A percentile compares a stretch with the other conserved stretches of the same genome.
These are phyloP conservation scores for Bombus breviceps DNA, from an alignment of 1,140 invertebrate species.

Conservation along the genomic window DNA sequence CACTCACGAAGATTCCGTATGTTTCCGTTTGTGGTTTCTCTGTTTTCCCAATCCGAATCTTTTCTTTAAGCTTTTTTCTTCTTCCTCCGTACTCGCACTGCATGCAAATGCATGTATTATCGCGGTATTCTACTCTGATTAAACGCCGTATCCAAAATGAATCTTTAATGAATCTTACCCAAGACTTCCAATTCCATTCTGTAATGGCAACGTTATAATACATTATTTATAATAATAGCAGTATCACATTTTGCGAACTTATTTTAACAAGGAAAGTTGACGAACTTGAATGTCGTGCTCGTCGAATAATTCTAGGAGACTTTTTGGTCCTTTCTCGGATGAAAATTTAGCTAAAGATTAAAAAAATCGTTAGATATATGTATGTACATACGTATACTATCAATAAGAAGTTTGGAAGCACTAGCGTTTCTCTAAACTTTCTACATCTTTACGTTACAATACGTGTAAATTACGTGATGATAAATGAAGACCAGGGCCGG, in stretches of 20 bases:
- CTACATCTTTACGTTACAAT: too few species aligned
- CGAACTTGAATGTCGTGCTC: too few species aligned
- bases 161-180: constrained; percentile 48
- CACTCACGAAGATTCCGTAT: not conserved
- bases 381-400: not conserved
- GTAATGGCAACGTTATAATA: constrained; percentile 29
- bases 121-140: constrained; percentile 32
- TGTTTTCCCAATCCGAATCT: constrained; percentile 51
- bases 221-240: constrained; percentile 46
- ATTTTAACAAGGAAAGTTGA: too few species aligned
- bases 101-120: constrained; percentile 59
- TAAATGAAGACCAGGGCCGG: too few species aligned
- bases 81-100: constrained; percentile 4
- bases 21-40: constrained; percentile 24
- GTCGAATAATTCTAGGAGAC: not conserved
- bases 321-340: not conserved
- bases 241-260: too few species aligned
- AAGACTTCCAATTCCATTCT: constrained; percentile 43
- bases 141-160: constrained; percentile 48
- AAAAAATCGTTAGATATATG: not conserved
- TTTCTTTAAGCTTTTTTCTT: constrained; percentile 27
- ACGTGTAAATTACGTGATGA: too few species aligned
- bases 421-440: too few species aligned
- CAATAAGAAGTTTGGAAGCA: too few species aligned
- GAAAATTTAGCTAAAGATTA: not conserved